Evolutionary conservation across 2,797 vertebrate genomes (phyloP), one percentile per base, ranked within the genome.

Genomic region (Semaprochilodus insignis): DNA sequence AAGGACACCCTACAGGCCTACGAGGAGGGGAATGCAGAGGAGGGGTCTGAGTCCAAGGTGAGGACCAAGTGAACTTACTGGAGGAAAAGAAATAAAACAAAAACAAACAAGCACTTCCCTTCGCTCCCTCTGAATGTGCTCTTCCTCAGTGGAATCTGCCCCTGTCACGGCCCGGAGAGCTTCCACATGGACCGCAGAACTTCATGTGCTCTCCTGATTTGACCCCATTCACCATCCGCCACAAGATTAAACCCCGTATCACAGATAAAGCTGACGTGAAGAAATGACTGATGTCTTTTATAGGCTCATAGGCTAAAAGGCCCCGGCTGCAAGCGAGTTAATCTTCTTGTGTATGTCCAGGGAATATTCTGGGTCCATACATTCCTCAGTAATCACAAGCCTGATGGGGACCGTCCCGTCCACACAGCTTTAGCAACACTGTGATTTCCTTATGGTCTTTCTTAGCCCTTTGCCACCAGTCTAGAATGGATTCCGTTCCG

Each of bases 161-260:
- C 16, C 19, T 17, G n/a, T 23, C 66, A 23, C 34, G 8, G 59
- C 34, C 75, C 77, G 31, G 59, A 73, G 72, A 77, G 72, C 13
- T 0, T 74, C 51, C 60, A 77, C 31, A 67, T 67, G 36, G 57
- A 54, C 40, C 15, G 57, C 51, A 59, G 23, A 72, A 48, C 34
- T 66, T 23, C 67, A 60, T 52, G 54, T 77, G 51, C 25, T 48
- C 19, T 77, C 48, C 74, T 73, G n/a, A 73, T 59, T 44, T 21
- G 16, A 72, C 23, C 52, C 60, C 60, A 63, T 23, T 31, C 40
- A 57, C 57, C 6, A 51, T 27, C 21, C 19, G 55, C 16, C 44
- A 40, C 55, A 51, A 14, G n/a, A 8, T 71, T 23, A 19, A 71
- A 25, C 36, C 66, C 36, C 19, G 4, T 14, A 44, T 69, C 36